Evolutionary conservation across 2,888 invertebrate species (phyloP).

Genomic region (Rhagium mordax): DNA sequence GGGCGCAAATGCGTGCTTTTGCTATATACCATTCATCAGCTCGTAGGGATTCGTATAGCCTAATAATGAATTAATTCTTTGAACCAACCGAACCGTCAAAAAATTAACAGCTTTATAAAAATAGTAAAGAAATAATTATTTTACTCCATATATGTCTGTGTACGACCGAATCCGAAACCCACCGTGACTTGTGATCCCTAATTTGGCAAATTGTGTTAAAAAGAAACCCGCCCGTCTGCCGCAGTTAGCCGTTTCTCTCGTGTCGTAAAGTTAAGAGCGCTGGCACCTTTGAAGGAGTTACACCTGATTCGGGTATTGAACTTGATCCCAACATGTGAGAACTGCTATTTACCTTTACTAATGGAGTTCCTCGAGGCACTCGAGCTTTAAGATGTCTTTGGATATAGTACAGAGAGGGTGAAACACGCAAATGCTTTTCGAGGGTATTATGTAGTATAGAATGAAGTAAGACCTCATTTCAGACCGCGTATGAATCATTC

Average conservation of each 20-base stretch:
- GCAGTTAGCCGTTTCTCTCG: not conserved
- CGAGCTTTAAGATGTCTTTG: slow-evolving; percentile 52
- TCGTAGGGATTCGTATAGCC: not conserved
- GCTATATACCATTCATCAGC: not conserved
- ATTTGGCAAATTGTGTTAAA: not conserved
- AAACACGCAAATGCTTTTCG: slow-evolving; percentile 55
- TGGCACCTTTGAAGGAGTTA: slow-evolving; percentile 32
- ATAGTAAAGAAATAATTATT: too few relatives aligned
- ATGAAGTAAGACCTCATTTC: slow-evolving; percentile 51
- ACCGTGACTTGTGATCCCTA: not conserved
- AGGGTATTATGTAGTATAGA: slow-evolving; percentile 49
- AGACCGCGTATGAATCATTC: slow-evolving; percentile 49
- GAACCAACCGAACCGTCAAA: too few relatives aligned
- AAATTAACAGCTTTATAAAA: too few relatives aligned
- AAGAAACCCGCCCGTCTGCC: not conserved
- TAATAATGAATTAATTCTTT: too few relatives aligned
- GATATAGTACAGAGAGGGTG: slow-evolving; percentile 47
- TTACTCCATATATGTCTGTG: too few relatives aligned
- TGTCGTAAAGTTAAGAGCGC: slow-evolving; percentile 2
- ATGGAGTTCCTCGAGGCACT: slow-evolving; percentile 52
- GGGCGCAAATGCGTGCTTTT: not conserved
- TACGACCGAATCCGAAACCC: too few relatives aligned
- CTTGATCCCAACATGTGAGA: slow-evolving; percentile 52
- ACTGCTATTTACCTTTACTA: slow-evolving; percentile 53
- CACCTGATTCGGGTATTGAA: slow-evolving; percentile 45